Evolutionary conservation across 2,888 invertebrate genomes (phyloP).

Genomic region (Eilema caniola): DNA sequence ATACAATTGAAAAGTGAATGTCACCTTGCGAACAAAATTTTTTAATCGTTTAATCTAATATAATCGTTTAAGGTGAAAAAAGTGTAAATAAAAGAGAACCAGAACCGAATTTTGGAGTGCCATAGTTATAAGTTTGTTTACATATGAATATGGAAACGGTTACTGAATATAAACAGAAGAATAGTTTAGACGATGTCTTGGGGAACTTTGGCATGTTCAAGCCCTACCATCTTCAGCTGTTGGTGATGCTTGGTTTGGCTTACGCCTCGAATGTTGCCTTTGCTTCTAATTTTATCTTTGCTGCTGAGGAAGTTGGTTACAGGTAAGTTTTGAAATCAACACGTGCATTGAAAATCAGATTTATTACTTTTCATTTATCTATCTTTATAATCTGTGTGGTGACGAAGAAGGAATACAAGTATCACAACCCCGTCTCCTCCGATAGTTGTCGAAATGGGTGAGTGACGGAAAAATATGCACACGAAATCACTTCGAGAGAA

Average conservation of each 20-base stretch:
- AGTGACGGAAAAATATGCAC: too few species aligned
- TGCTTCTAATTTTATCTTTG: constrained; percentile 89
- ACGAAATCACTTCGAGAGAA: too few species aligned
- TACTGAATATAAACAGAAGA: constrained; percentile 34
- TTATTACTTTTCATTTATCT: too few species aligned
- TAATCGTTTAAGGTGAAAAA: too few species aligned
- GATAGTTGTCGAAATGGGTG: too few species aligned
- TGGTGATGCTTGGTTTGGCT: constrained; percentile 85
- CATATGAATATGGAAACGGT: constrained; percentile 24
- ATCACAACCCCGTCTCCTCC: too few species aligned
- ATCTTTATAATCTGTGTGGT: too few species aligned
- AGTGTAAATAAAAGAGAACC: neutral
- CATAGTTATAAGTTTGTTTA: neutral
- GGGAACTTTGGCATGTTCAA: constrained; percentile 84
- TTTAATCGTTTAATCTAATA: too few species aligned
- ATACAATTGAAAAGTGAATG: neutral
- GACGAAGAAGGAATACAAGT: too few species aligned
- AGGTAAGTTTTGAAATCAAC: too few species aligned
- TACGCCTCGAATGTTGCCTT: constrained; percentile 87
- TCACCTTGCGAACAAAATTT: neutral
- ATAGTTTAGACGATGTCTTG: constrained; percentile 74
- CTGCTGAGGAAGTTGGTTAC: constrained; percentile 87
- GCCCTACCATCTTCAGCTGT: constrained; percentile 86
- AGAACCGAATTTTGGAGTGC: neutral
- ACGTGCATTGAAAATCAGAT: too few species aligned